Base-by-base conservation (phyloP, 2,113 vertebrate genomes). In the Oryzias celebensis region DNA sequence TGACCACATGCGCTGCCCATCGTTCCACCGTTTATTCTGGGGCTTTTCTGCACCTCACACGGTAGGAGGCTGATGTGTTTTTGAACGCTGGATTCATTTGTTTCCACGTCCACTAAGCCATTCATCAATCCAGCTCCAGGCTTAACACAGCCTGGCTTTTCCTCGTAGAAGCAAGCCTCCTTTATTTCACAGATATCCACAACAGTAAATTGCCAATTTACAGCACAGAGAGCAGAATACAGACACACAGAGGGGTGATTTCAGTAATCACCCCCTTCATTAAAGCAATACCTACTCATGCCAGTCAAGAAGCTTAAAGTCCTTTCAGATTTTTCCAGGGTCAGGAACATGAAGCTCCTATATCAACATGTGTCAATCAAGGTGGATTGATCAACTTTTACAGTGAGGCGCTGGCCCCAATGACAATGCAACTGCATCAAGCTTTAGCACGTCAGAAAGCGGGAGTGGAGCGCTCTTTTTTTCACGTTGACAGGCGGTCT, bases 71-170 rank as follows among this genome's bases (percentile, higher is more conserved):
- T 55, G 54, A 54, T 78, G 85, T 80, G 55, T 79, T 81, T 72
- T 57, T 71, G 77, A 42, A 58, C 75, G 66, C 56, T 71, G 44
- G 63, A 75, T 73, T 74, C 80, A 82, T 87, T 83, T 73, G 80
- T 86, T 88, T 87, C 76, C 80, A 88, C 83, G 82, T 82, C 76
- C 83, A 70, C 85, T 69, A 31, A 83, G 73, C 76, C 82, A 86
- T 87, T 90, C 85, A 89, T 91, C 87, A 89, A 85, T 91, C 87
- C 88, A 83, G 73, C 58, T 70, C 41, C 58, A 50, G 61, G 71
- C 81, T 87, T 85, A 62, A 61, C 67, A 66, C 52, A 36, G 48
- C 70, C 48, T 28, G 71, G 65, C 69, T 68, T 73, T 65, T 58
- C 71, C 70, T 79, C 77, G 59, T 52, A 62, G 65, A 64, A 49